phyloP scores from a whole-genome alignment of 2,888 invertebrate genomes.

The Microctonus aethiopoides region DNA sequence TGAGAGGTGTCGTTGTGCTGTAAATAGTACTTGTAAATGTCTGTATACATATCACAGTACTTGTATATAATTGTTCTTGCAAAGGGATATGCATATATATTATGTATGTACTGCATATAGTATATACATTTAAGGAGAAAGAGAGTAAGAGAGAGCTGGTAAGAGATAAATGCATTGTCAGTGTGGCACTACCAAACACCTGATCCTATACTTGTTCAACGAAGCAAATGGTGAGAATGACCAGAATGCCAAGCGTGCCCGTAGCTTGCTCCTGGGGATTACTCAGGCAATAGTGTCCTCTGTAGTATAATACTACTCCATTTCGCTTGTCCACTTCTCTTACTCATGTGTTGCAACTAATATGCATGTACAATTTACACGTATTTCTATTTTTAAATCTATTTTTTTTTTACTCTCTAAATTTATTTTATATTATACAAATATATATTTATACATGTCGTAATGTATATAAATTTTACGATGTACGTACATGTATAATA shows the following conservation, averaged over 20 bases:
- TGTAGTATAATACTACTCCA: conserved; percentile 33
- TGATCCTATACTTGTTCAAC: conserved; percentile 34
- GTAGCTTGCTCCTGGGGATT: conserved; percentile 50
- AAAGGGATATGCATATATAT: background rate
- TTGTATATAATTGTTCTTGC: too few species aligned
- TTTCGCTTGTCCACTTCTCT: too few species aligned
- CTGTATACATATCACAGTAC: too few species aligned
- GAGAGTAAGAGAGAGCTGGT: too few species aligned
- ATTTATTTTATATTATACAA: too few species aligned
- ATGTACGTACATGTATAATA: too few species aligned
- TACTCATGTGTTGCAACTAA: background rate
- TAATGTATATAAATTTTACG: too few species aligned
- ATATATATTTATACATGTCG: too few species aligned
- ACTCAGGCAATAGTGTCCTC: conserved; percentile 39
- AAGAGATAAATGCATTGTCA: conserved; percentile 18
- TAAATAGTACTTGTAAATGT: background rate
- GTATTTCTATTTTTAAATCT: background rate
- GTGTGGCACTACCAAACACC: conserved; percentile 41
- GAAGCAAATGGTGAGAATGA: conserved; percentile 50
- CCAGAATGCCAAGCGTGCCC: conserved; percentile 54
- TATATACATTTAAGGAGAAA: too few species aligned
- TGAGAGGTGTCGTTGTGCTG: conserved; percentile 13
- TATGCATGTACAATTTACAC: background rate
- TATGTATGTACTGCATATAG: background rate
- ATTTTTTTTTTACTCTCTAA: conserved; percentile 15